Percentiles rank a stretch among this genome's conserved stretches.
Conservation (phyloP, 1,140 invertebrate genomes). For the Drosophila guanche region DNA sequence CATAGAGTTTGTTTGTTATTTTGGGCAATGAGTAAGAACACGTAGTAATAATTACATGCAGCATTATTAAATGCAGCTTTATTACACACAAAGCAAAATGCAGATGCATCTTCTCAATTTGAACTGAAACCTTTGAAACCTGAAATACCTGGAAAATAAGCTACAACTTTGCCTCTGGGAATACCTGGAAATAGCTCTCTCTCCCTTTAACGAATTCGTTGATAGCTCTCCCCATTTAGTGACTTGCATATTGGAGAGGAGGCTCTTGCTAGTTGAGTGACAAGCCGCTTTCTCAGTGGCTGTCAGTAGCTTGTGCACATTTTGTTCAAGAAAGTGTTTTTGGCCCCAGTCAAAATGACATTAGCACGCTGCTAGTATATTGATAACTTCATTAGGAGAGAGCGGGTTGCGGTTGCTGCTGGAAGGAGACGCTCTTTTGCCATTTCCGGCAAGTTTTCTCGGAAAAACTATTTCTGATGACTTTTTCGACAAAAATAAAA, state of each 20-base stretch:
- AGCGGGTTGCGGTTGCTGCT: background rate
- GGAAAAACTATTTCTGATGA: conserved; percentile 24
- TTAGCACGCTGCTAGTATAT: conserved; percentile 11
- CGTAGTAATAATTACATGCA: no score
- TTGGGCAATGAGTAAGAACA: no score
- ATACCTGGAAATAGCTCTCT: background rate
- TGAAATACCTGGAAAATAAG: no score
- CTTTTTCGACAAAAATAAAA: conserved; percentile 3
- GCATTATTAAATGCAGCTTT: no score
- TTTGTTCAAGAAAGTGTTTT: conserved; percentile 16
- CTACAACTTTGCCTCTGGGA: background rate
- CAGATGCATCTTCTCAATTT: no score
- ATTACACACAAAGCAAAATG: no score
- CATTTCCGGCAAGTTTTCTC: background rate
- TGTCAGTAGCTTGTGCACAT: background rate
- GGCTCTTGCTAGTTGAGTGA: conserved; percentile 31
- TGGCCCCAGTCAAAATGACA: background rate
- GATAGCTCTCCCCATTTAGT: background rate
- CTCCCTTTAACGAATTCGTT: background rate
- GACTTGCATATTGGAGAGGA: conserved; percentile 17
- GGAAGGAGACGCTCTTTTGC: background rate
- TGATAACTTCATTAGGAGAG: conserved; percentile 38
- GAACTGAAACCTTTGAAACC: no score
- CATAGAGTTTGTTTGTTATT: no score
- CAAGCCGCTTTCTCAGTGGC: conserved; percentile 27